A percentile compares a stretch with the other conserved stretches of the same genome.
Conservation (phyloP, 2,888 invertebrate genomes). For the Ganaspis brasiliensis region DNA sequence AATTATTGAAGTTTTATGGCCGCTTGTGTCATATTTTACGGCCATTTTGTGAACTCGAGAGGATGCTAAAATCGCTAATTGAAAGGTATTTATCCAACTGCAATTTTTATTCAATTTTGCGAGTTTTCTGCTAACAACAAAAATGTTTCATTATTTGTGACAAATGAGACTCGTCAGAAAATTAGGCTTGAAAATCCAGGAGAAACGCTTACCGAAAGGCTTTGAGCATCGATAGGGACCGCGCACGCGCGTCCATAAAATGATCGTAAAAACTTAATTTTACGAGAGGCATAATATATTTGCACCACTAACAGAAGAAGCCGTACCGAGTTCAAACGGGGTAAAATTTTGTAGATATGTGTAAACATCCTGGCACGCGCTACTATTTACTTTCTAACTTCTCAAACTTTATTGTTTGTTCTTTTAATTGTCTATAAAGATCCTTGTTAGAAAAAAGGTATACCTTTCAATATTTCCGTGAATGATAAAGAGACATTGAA, state of each 20-base stretch:
- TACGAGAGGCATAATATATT: slow-evolving; percentile 81
- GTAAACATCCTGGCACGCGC: slow-evolving; percentile 51
- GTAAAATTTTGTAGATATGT: slow-evolving; percentile 65
- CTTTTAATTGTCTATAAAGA: background rate
- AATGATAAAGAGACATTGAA: too few species aligned
- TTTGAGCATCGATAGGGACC: slow-evolving; percentile 73
- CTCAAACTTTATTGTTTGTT: background rate
- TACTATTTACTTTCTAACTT: background rate
- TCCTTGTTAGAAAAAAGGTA: background rate
- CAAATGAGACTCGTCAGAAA: slow-evolving; percentile 67
- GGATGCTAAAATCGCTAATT: slow-evolving; percentile 8
- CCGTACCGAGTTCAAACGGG: slow-evolving; percentile 63
- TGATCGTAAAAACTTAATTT: slow-evolving; percentile 81
- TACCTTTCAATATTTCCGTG: background rate
- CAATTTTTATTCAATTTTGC: background rate
- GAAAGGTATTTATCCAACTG: slow-evolving; percentile 25
- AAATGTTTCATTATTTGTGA: slow-evolving; percentile 45
- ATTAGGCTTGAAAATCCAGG: slow-evolving; percentile 63
- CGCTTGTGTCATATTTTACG: slow-evolving; percentile 32
- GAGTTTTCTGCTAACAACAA: slow-evolving; percentile 4
- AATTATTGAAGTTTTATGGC: slow-evolving; percentile 9
- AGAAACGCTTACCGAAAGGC: slow-evolving; percentile 70
- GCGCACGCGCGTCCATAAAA: slow-evolving; percentile 79
- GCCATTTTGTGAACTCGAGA: background rate
- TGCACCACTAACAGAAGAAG: slow-evolving; percentile 74